phyloP scores from a whole-genome alignment of 2,888 invertebrate species.

The Drosophila cognata region DNA sequence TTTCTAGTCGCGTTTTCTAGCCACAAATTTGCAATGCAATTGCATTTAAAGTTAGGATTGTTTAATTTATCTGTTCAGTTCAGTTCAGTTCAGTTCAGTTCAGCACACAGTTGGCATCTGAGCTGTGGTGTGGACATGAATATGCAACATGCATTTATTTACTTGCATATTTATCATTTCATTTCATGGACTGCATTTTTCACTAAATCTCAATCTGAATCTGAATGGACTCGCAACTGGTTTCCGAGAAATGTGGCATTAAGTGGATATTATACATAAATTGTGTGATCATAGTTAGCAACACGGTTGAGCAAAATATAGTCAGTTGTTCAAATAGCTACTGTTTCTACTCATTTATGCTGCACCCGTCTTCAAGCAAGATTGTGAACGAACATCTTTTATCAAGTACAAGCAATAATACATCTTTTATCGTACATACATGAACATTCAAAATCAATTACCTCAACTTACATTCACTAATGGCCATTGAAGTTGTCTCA shows the following conservation, averaged over 20 bases:
- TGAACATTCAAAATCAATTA: conserved; percentile 1
- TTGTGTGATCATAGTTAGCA: conserved; percentile 43
- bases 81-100: conserved; percentile 43
- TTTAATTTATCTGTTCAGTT: conserved; percentile 76
- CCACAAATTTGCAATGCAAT: conserved; percentile 74
- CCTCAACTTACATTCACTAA: background rate
- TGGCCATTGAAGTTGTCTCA: background rate
- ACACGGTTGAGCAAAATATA: conserved; percentile 37
- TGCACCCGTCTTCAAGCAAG: conserved; percentile 7
- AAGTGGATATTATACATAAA: conserved; percentile 36
- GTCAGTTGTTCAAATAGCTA: conserved; percentile 45
- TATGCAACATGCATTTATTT: conserved; percentile 60
- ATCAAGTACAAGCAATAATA: background rate
- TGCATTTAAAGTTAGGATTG: conserved; percentile 59
- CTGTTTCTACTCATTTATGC: conserved; percentile 42
- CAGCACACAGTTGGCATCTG: conserved; percentile 74
- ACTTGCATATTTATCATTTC: conserved; percentile 41
- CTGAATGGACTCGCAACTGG: conserved; percentile 45
- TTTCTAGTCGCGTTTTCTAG: conserved; percentile 60
- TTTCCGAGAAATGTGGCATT: conserved; percentile 9
- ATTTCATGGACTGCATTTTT: conserved; percentile 45
- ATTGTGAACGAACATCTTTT: conserved; percentile 10
- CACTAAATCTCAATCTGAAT: conserved; percentile 27
- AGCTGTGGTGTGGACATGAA: conserved; percentile 39
- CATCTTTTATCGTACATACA: background rate